Conservation (phyloP, 2,888 invertebrate genomes). For the Brenthis daphne region DNA sequence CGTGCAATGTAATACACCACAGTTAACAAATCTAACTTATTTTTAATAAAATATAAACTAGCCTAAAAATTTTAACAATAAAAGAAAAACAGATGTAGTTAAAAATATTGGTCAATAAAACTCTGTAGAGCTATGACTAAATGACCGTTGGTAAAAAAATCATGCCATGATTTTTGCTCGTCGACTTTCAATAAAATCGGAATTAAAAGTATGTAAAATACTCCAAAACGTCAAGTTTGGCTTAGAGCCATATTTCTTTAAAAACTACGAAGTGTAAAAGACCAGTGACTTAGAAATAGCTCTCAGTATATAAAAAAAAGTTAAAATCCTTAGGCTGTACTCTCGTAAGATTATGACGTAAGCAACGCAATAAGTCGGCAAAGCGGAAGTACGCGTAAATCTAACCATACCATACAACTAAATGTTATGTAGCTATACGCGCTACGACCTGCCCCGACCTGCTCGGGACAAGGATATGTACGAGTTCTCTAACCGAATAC, state of each 20-base stretch:
- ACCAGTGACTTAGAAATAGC: slow-evolving; percentile 81
- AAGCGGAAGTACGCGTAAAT: slow-evolving; percentile 80
- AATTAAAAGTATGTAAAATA: slow-evolving; percentile 78
- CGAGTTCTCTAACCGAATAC: slow-evolving; percentile 68
- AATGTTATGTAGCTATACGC: slow-evolving; percentile 80
- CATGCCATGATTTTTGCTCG: slow-evolving; percentile 79
- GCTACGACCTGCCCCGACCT: slow-evolving; percentile 63
- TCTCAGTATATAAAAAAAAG: slow-evolving; percentile 79
- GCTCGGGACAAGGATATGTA: slow-evolving; percentile 77
- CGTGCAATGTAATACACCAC: slow-evolving; percentile 80
- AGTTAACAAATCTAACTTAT: slow-evolving; percentile 82
- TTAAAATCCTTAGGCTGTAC: slow-evolving; percentile 83
- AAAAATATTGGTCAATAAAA: slow-evolving; percentile 80
- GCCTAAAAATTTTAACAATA: slow-evolving; percentile 82
- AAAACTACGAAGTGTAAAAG: slow-evolving; percentile 73
- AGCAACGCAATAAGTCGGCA: slow-evolving; percentile 81
- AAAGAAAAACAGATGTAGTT: slow-evolving; percentile 70
- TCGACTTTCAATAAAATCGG: slow-evolving; percentile 69
- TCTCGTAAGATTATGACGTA: slow-evolving; percentile 80
- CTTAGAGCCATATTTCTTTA: slow-evolving; percentile 71
- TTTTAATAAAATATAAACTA: slow-evolving; percentile 75
- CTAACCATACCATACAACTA: slow-evolving; percentile 81
- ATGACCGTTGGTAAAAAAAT: slow-evolving; percentile 69
- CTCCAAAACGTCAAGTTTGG: slow-evolving; percentile 76
- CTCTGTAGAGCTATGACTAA: slow-evolving; percentile 81